Evolutionary conservation across 1,140 invertebrate species (phyloP).

Genomic region (Microplitis demolitor): DNA sequence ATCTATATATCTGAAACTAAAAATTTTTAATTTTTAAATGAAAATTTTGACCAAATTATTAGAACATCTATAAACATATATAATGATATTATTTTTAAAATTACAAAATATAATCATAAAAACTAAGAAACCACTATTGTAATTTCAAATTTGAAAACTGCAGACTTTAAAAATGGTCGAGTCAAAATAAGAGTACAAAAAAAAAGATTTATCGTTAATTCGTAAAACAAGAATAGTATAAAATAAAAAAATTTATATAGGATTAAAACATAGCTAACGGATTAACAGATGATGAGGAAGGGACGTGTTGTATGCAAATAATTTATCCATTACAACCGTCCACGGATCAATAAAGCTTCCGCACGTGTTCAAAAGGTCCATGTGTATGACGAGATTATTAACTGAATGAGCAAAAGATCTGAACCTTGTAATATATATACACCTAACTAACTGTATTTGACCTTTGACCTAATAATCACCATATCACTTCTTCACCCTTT

Average conservation of each 20-base stretch:
- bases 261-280: neutral
- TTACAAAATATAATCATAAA: too few species aligned
- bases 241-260: neutral
- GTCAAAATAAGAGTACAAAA: too few species aligned
- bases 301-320: neutral
- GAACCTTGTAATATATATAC: neutral
- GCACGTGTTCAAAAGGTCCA: neutral
- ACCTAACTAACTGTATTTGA: neutral
- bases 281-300: neutral
- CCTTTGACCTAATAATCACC: slow-evolving; percentile 16
- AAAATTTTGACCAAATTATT: too few species aligned
- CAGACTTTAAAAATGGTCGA: too few species aligned
- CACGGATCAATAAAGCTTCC: neutral
- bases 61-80: too few species aligned
- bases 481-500: neutral
- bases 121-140: too few species aligned
- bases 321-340: neutral
- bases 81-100: too few species aligned
- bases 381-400: neutral
- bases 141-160: too few species aligned
- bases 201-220: too few species aligned
- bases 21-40: too few species aligned
- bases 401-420: neutral
- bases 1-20: too few species aligned
- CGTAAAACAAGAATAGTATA: too few species aligned